These are phyloP conservation scores for Nothoprocta pentlandii DNA, from an alignment of 2,113 vertebrate species.

Conservation along the genomic window DNA sequence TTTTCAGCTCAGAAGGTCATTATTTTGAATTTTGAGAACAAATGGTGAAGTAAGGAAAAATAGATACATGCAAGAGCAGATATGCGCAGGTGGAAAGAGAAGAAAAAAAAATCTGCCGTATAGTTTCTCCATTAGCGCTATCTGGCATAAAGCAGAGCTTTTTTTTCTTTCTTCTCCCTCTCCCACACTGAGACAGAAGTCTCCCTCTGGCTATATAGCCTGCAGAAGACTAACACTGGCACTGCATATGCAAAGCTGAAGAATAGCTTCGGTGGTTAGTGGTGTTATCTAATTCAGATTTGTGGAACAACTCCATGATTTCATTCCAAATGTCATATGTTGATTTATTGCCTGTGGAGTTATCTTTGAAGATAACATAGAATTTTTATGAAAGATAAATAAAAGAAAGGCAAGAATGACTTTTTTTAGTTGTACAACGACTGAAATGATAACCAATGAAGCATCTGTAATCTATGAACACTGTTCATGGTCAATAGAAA, in stretches of 20 bases:
- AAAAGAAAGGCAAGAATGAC: not conserved
- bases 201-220: not conserved
- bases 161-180: not conserved
- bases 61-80: not conserved
- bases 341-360: not conserved
- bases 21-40: slow-evolving; percentile 1
- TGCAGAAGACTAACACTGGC: not conserved
- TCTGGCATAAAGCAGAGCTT: not conserved
- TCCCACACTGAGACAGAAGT: not conserved
- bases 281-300: not conserved
- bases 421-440: not conserved
- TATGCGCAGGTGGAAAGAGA: not conserved
- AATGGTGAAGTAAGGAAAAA: not conserved
- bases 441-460: not conserved
- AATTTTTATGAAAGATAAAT: not conserved
- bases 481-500: not conserved
- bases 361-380: not conserved
- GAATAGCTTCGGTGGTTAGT: not conserved
- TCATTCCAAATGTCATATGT: not conserved
- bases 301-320: not conserved
- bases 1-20: not conserved
- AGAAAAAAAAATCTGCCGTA: not conserved
- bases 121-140: not conserved
- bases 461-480: not conserved
- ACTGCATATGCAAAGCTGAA: not conserved